Evolutionary conservation across 2,113 vertebrate genomes (phyloP).

Genomic region (Ivindomyrus marchei): DNA sequence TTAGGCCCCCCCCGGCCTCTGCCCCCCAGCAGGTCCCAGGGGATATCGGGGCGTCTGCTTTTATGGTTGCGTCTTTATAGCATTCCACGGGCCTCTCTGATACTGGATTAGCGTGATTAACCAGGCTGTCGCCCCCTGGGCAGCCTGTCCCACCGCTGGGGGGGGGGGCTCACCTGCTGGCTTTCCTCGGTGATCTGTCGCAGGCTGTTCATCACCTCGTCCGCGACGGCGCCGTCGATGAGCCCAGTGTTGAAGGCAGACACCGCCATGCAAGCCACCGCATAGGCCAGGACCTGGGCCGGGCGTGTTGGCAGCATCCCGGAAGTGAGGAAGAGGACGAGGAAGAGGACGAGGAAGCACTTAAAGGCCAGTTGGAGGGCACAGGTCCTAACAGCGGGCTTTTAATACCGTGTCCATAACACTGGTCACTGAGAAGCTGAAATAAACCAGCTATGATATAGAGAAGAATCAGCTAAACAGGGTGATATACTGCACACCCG

Average conservation of each 20-base stretch:
- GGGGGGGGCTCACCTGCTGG: conserved; percentile 71
- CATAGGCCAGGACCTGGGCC: conserved; percentile 78
- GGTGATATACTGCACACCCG: neutral
- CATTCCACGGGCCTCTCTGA: neutral
- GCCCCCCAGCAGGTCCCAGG: neutral
- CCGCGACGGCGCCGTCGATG: conserved; percentile 70
- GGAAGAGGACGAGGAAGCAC: neutral
- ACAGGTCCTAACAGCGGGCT: neutral
- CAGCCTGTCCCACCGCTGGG: neutral
- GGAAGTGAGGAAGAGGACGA: neutral
- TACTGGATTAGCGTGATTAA: conserved; percentile 4
- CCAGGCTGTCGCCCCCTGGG: neutral
- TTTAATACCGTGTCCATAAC: neutral
- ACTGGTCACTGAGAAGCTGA: neutral
- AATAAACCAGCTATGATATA: neutral
- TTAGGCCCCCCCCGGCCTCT: neutral
- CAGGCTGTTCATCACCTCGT: conserved; percentile 74
- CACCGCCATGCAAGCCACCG: conserved; percentile 72
- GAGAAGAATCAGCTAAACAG: neutral
- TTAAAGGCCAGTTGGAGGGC: neutral
- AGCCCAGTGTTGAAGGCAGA: conserved; percentile 77
- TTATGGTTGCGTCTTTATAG: neutral
- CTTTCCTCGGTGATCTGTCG: conserved; percentile 72
- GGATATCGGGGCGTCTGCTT: neutral
- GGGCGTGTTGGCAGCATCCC: neutral